Base-by-base conservation (phyloP, 2,113 vertebrate genomes). In the Macrotus californicus region DNA sequence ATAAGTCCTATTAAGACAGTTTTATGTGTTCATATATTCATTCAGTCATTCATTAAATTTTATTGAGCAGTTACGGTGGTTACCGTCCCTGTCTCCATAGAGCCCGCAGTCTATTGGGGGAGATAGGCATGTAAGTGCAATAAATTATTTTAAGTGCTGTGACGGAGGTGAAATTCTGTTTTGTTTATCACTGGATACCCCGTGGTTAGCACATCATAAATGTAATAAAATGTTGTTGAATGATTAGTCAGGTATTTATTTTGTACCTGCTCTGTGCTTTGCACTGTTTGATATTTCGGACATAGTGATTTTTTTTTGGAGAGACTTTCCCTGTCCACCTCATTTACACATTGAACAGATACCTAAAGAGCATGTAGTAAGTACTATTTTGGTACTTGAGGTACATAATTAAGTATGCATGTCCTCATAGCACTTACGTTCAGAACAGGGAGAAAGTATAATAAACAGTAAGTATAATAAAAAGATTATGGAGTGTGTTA, bases 121-220 rank as follows among this genome's bases (percentile, higher is more conserved):
- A 80, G 75, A 87, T 50, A 61, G 54, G 1, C 46, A 18, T 87
- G 36, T 36, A 83, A 72, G 34, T 88, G 4, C 31, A 89, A 41
- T 90, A 66, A 82, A 43, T 82, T 89, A 75, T 79, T 93, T 97
- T 89, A 72, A 94, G 36, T 90, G 54, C 39, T 84, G 4, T 87
- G 36, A 89, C 69, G 93, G 80, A 95, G 94, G 39, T 24, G 4
- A 9, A 87, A 85, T 83, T 91, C 46, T 80, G 11, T 72, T 94
- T 91, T 87, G 15, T 87, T 75, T 64, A 76, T 87, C 80, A 83
- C 16, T 93, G 21, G 6, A 31, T 89, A 52, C 6, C 19, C 29
- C 36, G 7, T 89, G 87, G 31, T 21, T 76, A 59, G 31, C 46
- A 84, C 5, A 29, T 92, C 29, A 14, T 56, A 85, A 21, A 15